phyloP scores from a whole-genome alignment of 2,888 invertebrate species.

The Lathronympha strigana region DNA sequence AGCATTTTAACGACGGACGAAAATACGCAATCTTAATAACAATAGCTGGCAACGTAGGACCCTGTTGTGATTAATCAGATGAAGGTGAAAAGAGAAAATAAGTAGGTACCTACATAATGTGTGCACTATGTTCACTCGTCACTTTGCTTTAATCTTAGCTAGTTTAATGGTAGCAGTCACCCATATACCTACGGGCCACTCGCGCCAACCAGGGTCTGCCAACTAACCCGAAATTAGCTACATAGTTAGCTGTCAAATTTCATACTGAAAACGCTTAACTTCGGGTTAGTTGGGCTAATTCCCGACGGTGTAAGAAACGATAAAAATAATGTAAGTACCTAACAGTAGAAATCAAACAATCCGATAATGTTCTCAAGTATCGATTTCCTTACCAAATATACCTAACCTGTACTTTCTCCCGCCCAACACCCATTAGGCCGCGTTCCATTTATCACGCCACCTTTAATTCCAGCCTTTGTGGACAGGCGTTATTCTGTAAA shows the following conservation, averaged over 20 bases:
- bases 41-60: not conserved
- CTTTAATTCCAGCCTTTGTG: constrained; percentile 78
- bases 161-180: too few species aligned
- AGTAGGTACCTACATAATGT: not conserved
- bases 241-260: too few species aligned
- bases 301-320: too few species aligned
- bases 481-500: constrained; percentile 83
- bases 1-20: constrained; percentile 22
- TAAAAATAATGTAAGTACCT: not conserved
- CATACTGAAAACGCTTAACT: too few species aligned
- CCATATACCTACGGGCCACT: too few species aligned
- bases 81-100: not conserved
- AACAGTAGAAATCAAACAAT: not conserved
- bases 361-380: not conserved
- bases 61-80: not conserved
- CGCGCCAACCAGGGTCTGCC: too few species aligned
- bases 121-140: not conserved
- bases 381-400: not conserved
- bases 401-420: constrained; percentile 55
- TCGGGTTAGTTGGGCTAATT: too few species aligned
- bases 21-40: constrained; percentile 19
- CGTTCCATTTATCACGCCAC: constrained; percentile 71
- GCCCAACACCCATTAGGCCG: constrained; percentile 44
- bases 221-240: too few species aligned
- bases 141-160: not conserved